phyloP scores from a whole-genome alignment of 2,113 vertebrate genomes.

The Vulpes vulpes region DNA sequence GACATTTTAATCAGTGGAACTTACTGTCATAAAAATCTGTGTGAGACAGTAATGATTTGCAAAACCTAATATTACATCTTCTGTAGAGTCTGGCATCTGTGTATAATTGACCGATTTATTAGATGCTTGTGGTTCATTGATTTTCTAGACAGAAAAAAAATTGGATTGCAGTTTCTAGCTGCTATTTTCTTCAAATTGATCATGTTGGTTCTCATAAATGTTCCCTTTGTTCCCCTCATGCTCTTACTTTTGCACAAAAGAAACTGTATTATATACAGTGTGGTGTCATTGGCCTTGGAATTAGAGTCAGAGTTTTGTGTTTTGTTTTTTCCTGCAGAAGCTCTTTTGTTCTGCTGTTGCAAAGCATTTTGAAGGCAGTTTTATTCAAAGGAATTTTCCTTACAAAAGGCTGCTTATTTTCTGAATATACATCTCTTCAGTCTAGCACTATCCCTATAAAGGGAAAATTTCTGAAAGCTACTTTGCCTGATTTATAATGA shows the following conservation, averaged over 20 bases:
- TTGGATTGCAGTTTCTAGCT: constrained; percentile 69
- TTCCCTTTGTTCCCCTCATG: constrained; percentile 45
- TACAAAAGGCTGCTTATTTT: constrained; percentile 72
- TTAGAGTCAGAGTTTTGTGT: constrained; percentile 17
- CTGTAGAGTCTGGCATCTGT: constrained; percentile 74
- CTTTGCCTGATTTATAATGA: constrained; percentile 63
- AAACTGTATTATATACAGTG: constrained; percentile 65
- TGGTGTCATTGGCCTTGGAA: constrained; percentile 34
- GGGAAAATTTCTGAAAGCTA: constrained; percentile 57
- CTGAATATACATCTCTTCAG: constrained; percentile 4
- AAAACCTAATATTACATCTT: constrained; percentile 82
- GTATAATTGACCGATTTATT: constrained; percentile 86
- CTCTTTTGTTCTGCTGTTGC: not conserved
- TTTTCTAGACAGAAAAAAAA: constrained; percentile 77
- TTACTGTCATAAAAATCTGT: constrained; percentile 80
- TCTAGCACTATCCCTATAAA: constrained; percentile 63
- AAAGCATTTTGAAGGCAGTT: constrained; percentile 65
- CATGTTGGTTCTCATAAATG: constrained; percentile 47
- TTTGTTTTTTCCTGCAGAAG: constrained; percentile 68
- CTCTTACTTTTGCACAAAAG: constrained; percentile 63
- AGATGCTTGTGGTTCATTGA: constrained; percentile 77
- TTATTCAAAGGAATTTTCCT: constrained; percentile 60
- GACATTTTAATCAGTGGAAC: constrained; percentile 86
- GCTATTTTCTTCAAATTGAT: constrained; percentile 78
- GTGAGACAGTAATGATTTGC: constrained; percentile 82